Evolutionary conservation across 1,140 invertebrate species (phyloP), one percentile per base, ranked within the genome.

Genomic region (Tachypleus tridentatus): DNA sequence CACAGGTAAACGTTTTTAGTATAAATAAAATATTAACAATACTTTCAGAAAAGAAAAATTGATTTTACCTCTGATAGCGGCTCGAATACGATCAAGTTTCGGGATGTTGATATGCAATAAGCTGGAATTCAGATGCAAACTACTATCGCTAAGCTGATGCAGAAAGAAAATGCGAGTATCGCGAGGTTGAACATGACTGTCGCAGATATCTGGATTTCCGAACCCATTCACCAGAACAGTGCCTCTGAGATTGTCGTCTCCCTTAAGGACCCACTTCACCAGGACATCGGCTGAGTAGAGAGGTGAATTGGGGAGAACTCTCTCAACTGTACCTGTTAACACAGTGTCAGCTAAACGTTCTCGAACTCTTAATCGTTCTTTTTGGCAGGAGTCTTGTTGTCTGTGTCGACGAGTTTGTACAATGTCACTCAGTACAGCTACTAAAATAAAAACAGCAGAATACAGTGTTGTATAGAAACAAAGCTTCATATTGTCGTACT

Each of bases 151-250:
- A n/a, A 71, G 57, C 8, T 61, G 68, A 50, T 57, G 63, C 48
- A 71, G 53, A 7, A 69, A 58, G 50, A 70, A 71, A 54, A 71
- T 70, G 63, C 69, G 68, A 3, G 65, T 58, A 60, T 71, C 70
- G 11, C 52, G 57, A 57, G 52, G 9, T 4, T 56, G 10, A 8
- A 11, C 58, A 49, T 67, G 63, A n/a, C 67, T 65, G 6, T 62
- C 9, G 57, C 70, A 71, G 51, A 68, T 64, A 49, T 64, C 59
- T 49, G 11, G 3, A 59, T 65, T 63, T 10, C 70, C 70, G 50
- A 71, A 68, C 3, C 70, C 70, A 60, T 67, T 63, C 4, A 71
- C 64, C 9, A 69, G 64, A 4, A 71, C 61, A 3, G 59, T 64
- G 3, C 56, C 67, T 54, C 58, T 11, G 53, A 57, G 52, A 6